Conservation (phyloP, 2,888 invertebrate genomes). For the Subacronicta megacephala region DNA sequence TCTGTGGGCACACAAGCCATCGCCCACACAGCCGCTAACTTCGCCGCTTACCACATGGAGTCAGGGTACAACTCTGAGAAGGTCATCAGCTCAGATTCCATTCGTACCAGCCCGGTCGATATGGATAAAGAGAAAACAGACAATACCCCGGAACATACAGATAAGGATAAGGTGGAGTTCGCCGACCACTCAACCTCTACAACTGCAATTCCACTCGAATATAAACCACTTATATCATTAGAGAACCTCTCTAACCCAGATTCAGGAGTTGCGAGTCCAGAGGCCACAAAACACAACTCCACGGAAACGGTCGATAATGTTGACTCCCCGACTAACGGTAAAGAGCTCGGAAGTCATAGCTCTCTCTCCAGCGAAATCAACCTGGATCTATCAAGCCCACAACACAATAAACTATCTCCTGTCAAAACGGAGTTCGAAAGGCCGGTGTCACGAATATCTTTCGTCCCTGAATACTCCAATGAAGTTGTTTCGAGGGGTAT, state of each 20-base stretch:
- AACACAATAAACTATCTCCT: slow-evolving; percentile 75
- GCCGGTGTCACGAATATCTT: slow-evolving; percentile 77
- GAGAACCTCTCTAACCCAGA: slow-evolving; percentile 86
- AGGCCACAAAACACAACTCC: slow-evolving; percentile 88
- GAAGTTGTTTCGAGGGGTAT: slow-evolving; percentile 82
- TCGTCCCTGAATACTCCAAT: slow-evolving; percentile 80
- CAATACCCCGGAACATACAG: slow-evolving; percentile 88
- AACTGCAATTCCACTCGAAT: slow-evolving; percentile 75
- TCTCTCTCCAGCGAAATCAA: slow-evolving; percentile 89
- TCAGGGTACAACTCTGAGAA: slow-evolving; percentile 92
- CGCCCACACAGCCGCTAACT: slow-evolving; percentile 83
- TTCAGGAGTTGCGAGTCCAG: slow-evolving; percentile 89
- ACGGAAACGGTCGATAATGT: slow-evolving; percentile 87
- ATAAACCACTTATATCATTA: slow-evolving; percentile 79
- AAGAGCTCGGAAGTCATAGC: slow-evolving; percentile 83
- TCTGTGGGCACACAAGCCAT: slow-evolving; percentile 72
- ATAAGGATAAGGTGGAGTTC: slow-evolving; percentile 89
- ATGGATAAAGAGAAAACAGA: slow-evolving; percentile 89
- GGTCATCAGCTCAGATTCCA: slow-evolving; percentile 83
- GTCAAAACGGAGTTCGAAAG: slow-evolving; percentile 77
- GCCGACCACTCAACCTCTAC: slow-evolving; percentile 79
- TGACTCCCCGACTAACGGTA: slow-evolving; percentile 82
- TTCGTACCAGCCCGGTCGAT: slow-evolving; percentile 84
- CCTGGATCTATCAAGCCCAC: slow-evolving; percentile 88
- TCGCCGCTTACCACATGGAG: slow-evolving; percentile 89